Base-by-base conservation (phyloP, 53 echinoderm and acorn worm genomes). In the Luidia sarsii region DNA sequence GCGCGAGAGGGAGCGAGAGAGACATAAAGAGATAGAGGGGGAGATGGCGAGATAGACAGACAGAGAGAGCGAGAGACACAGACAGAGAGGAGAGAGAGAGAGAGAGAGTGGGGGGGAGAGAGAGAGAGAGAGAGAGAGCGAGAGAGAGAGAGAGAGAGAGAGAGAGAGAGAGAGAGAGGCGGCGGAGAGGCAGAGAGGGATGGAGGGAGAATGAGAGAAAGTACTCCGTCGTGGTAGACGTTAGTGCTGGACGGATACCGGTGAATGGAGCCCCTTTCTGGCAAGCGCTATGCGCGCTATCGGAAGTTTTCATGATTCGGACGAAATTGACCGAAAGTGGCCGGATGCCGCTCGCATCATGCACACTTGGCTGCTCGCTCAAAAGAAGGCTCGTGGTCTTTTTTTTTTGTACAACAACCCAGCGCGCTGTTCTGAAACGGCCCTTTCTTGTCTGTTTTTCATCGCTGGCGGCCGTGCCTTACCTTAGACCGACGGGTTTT, bases 301-400 rank as follows among this genome's bases (percentile, higher is more conserved):
- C 72, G 72, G 72, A 55, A 56, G 55, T 41, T 41, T 41, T 33
- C 72, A 72, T 72, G 50, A 72, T 72, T 72, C 72, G 72, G 72
- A 72, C 72, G 72, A 72, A 72, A 72, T 72, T 72, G 72, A 72
- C 72, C 72, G 72, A 72, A 37, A 72, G 72, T 72, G 72, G 72
- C 72, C 72, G 72, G 72, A 72, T 72, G 72, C 25, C 2, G 72
- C 54, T 27, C 37, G 55, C 56, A 72, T 72, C 56, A 72, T n/a
- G 33, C 16, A 72, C 72, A 72, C 36, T 54, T 55, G 55, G 39
- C 2, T 72, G 72, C 72, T 54, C 56, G 38, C 56, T 55, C 24
- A 54, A 52, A 37, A 21, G 23, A 15, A 37, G 19, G 35, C 18
- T 8, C n/a, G n/a, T n/a, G n/a, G n/a, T n/a, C n/a, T n/a, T n/a